A percentile compares a stretch with the other conserved stretches of the same genome.
Conservation (phyloP, 2,113 vertebrate genomes). For the Melanocharis versteri region DNA sequence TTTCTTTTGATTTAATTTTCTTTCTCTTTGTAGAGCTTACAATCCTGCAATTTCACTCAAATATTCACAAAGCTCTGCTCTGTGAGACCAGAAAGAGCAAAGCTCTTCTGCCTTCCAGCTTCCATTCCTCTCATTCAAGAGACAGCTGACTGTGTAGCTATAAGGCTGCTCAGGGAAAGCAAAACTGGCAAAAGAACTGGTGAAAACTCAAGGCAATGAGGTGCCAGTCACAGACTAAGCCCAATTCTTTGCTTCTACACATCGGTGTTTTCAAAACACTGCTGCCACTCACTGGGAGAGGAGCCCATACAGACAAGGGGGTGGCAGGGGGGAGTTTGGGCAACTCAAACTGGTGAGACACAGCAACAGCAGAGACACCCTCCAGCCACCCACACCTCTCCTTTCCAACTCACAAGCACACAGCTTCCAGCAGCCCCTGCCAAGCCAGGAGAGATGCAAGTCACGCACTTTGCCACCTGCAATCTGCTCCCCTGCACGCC, state of each 20-base stretch:
- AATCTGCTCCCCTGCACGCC: not conserved
- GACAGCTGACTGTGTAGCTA: not conserved
- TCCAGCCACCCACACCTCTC: accelerated
- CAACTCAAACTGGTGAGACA: not conserved
- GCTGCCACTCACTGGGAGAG: not conserved
- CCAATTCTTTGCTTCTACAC: not conserved
- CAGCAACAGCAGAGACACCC: not conserved
- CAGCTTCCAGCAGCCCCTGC: accelerated
- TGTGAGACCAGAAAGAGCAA: not conserved
- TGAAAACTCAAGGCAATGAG: not conserved
- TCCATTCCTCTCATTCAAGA: not conserved
- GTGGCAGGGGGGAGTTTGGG: not conserved
- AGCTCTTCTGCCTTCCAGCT: not conserved
- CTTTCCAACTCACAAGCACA: not conserved
- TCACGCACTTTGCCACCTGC: accelerated
- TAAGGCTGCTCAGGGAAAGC: not conserved
- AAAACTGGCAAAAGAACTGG: not conserved
- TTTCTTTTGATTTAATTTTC: not conserved
- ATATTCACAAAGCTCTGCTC: not conserved
- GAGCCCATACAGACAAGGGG: not conserved
- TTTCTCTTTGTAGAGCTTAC: not conserved
- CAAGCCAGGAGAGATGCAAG: not conserved
- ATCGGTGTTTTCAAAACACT: accelerated
- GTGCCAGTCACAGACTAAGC: not conserved
- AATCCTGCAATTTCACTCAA: not conserved